A percentile compares a stretch with the other conserved stretches of the same genome.
These are phyloP conservation scores for Mactromeris polynyma DNA, from an alignment of 2,888 invertebrate genomes.

Conservation along the genomic window DNA sequence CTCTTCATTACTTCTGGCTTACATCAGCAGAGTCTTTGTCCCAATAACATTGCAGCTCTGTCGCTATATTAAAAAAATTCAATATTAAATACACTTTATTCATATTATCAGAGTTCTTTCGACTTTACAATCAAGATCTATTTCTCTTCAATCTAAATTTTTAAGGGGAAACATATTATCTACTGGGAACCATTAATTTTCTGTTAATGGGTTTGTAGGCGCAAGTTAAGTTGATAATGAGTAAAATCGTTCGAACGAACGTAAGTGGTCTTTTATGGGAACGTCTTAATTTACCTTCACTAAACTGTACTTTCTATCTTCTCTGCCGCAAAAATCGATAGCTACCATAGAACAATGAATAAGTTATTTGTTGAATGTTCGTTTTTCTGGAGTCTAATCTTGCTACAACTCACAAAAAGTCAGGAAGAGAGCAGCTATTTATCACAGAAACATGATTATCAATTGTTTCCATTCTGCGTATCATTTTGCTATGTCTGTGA, in stretches of 20 bases:
- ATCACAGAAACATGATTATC: neutral
- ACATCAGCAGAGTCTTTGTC: too few species aligned
- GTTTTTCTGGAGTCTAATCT: neutral
- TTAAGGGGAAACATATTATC: neutral
- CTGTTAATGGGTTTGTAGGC: neutral
- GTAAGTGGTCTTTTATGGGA: constrained; percentile 33
- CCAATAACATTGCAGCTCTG: neutral
- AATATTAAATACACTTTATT: neutral
- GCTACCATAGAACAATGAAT: constrained; percentile 56
- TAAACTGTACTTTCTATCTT: neutral
- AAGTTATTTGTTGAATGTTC: constrained; percentile 57
- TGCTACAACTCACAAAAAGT: neutral
- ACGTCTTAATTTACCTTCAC: constrained; percentile 35
- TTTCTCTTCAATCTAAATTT: constrained; percentile 1
- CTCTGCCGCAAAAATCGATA: constrained; percentile 47
- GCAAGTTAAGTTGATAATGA: neutral
- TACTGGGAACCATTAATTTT: neutral
- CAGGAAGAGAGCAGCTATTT: constrained; percentile 14
- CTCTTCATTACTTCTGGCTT: too few species aligned
- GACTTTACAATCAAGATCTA: neutral
- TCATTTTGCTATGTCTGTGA: neutral
- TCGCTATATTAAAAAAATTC: neutral
- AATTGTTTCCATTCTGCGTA: neutral
- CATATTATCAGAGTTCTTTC: neutral
- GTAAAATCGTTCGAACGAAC: neutral